Base-by-base conservation (phyloP, 2,888 invertebrate genomes). In the Polyommatus iphigenia region DNA sequence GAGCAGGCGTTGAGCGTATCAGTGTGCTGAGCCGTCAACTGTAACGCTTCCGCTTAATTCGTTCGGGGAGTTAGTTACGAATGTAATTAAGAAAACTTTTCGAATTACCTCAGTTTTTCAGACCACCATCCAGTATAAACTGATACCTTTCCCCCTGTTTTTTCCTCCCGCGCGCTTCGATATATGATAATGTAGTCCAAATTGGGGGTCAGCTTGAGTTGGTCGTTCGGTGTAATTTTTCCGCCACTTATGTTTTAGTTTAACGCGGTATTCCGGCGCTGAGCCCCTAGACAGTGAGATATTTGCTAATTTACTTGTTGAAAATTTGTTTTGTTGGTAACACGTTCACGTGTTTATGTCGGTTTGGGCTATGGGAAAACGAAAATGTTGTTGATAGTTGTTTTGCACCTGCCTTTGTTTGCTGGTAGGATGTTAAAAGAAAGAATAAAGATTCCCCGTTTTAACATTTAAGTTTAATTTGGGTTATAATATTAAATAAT, bases 81-180 rank as follows among this genome's bases (percentile, higher is more conserved):
- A 89, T 87, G 88, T 91, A 93, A 93, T 93, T 93, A 93, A 88
- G 88, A 87, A 90, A 93, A 93, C 87, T 93, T 93, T 93, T 91
- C 87, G 88, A 90, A 93, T 93, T 93, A 93, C 89, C 87, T 86
- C 87, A 89, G 91, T 92, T 92, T 93, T 92, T 90, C 91, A 88
- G 89, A 87, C 85, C 83, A 82, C 82, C 83, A 82, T 79, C 91
- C 90, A 87, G 67, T 80, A 24, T 83, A 84, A 79, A 78, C 62
- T 81, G 89, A 83, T 29, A 87, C 82, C 59, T 80, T 80, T 79
- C 82, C 82, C 83, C 84, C 83, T 81, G 81, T 82, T 79, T 78
- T 75, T 76, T 78, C 80, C 81, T 80, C 79, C 72, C 41, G 79
- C 77, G 57, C 78, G 78, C 75, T 71, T 20, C 72, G 62, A 78